Evolutionary conservation across 2,797 vertebrate species (phyloP), one percentile per base, ranked within the genome.

Genomic region (Capromys pilorides): DNA sequence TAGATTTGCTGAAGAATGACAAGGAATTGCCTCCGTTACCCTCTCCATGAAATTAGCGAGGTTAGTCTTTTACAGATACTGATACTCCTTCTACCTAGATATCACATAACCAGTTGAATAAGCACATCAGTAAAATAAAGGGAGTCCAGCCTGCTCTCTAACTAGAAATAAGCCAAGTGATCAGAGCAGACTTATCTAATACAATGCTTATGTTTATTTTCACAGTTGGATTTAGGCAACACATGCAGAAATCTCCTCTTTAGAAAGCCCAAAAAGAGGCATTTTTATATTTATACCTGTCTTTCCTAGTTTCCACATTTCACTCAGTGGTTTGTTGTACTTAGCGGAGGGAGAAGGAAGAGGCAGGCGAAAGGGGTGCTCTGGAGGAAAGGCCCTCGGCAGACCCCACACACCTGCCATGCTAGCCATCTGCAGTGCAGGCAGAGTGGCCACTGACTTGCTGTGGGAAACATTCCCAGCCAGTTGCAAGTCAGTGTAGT

Each of bases 31-130:
- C 41, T 84, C 19, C 36, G 57, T 86, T 79, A 54, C 26, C 24
- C n/a, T 90, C 33, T 88, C 49, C 26, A n/a, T 80, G 82, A 71
- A 80, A 88, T 80, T 88, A 14, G 13, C 45, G 83, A 45, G 26
- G 61, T 92, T 95, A 54, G 39, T 86, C 78, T 96, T 95, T 91
- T 81, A 84, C 36, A 95, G 62, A 57, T 88, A 64, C 9, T 71
- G 24, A 83, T 88, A 28, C 0, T 88, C 39, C 90, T 90, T 66
- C 81, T 71, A 24, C 24, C 87, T 33, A 73, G 49, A n/a, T 71
- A 51, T 81, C 89, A 41, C 59, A 54, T 79, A 59, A 80, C 54
- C 12, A 81, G 10, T 51, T 66, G 24, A 91, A 77, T 91, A 81
- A 81, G 62, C 14, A 66, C 49, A 79, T 87, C n/a, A 89, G 87